A percentile compares a stretch with the other conserved stretches of the same genome.
Conservation (phyloP, 2,888 invertebrate genomes). For the Cryptophagus acutangulus region DNA sequence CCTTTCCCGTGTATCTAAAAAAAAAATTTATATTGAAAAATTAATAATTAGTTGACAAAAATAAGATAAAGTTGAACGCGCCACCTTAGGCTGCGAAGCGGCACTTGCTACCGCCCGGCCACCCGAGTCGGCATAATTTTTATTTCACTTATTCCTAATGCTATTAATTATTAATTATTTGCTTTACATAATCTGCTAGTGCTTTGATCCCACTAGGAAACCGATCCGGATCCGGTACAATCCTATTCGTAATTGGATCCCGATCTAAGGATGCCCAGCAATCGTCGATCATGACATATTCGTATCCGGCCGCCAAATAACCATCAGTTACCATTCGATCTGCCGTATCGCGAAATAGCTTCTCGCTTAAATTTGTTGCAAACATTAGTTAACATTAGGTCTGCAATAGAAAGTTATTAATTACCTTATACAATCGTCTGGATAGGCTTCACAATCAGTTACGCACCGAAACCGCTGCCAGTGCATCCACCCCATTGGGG, state of each 20-base stretch:
- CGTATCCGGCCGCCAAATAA: constrained; percentile 57
- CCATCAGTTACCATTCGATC: constrained; percentile 56
- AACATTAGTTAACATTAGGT: neutral
- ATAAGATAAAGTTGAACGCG: no score
- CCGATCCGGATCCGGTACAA: constrained; percentile 54
- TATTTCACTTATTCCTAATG: no score
- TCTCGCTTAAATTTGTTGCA: constrained; percentile 47
- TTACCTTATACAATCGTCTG: constrained; percentile 36
- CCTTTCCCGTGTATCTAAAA: constrained; percentile 65
- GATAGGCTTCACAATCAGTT: constrained; percentile 59
- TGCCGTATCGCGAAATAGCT: constrained; percentile 52
- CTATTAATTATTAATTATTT: no score
- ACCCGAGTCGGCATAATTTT: no score
- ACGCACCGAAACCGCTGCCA: constrained; percentile 66
- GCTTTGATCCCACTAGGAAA: constrained; percentile 60
- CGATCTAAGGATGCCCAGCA: constrained; percentile 57
- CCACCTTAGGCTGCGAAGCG: no score
- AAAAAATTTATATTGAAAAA: constrained; percentile 5
- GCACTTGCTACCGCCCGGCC: no score
- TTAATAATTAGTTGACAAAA: neutral
- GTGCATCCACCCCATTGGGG: constrained; percentile 71
- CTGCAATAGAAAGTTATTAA: neutral
- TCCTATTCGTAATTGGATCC: constrained; percentile 44
- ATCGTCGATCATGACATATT: constrained; percentile 58
- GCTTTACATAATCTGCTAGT: constrained; percentile 57